Conservation (phyloP, 2,888 invertebrate species). For the Cordylochernes scorpioides region DNA sequence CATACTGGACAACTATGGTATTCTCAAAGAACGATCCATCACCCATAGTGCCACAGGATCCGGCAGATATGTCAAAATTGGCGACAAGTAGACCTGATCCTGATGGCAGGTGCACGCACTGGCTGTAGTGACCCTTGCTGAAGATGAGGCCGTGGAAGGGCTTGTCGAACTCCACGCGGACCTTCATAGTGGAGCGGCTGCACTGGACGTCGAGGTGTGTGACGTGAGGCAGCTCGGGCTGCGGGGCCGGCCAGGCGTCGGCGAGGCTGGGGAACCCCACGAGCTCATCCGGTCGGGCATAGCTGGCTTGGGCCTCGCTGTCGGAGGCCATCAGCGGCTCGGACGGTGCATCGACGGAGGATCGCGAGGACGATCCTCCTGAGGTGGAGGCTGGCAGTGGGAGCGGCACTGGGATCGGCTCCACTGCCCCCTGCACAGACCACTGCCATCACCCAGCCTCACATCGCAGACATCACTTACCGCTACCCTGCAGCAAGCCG, state of each 20-base stretch:
- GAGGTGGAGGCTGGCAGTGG: too few relatives aligned
- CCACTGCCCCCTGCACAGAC: too few relatives aligned
- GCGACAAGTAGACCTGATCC: conserved; percentile 57
- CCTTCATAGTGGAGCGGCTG: conserved; percentile 75
- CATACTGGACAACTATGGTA: conserved; percentile 72
- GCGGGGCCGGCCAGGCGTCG: conserved; percentile 61
- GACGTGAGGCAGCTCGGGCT: conserved; percentile 74
- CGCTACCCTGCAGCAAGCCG: too few relatives aligned
- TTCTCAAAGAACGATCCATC: conserved; percentile 82
- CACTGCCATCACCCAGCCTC: too few relatives aligned
- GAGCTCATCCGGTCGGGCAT: too few relatives aligned
- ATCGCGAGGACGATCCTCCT: too few relatives aligned
- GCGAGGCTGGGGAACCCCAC: too few relatives aligned
- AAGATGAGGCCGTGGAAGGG: conserved; percentile 82
- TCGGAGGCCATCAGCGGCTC: too few relatives aligned
- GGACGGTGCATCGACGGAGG: too few relatives aligned
- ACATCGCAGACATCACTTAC: too few relatives aligned
- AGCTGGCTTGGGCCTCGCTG: too few relatives aligned
- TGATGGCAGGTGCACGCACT: conserved; percentile 68
- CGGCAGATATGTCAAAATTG: conserved; percentile 68
- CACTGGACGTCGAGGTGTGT: conserved; percentile 72
- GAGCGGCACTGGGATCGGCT: too few relatives aligned
- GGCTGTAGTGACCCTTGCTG: conserved; percentile 65
- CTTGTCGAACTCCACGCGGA: conserved; percentile 67
- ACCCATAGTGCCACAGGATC: conserved; percentile 69